Conservation (phyloP, 2,797 vertebrate species). For the Urosaurus nigricauda region DNA sequence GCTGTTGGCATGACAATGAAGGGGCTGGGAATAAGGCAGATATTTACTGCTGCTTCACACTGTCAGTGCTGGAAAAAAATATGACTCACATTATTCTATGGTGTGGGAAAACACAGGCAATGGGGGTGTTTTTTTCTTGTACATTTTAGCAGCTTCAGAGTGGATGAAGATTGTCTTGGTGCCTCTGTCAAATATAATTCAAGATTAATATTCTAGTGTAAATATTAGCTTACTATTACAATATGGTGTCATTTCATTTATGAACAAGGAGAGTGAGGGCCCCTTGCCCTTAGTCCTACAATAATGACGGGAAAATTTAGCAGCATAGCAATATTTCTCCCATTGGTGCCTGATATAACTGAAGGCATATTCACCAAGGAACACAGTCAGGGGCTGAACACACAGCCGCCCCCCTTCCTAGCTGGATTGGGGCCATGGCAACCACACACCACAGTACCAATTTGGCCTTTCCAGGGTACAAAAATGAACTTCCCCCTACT, state of each 20-base stretch:
- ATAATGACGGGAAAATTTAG: not conserved
- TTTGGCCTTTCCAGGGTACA: no score
- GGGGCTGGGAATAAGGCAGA: not conserved
- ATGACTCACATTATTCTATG: conserved; percentile 23
- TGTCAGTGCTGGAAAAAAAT: conserved; percentile 10
- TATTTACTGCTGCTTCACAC: conserved; percentile 35
- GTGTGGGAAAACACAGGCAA: conserved; percentile 12
- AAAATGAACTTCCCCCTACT: no score
- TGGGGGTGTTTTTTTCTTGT: not conserved
- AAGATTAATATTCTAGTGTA: not conserved
- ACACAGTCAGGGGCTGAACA: no score
- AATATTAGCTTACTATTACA: not conserved
- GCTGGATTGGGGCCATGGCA: no score
- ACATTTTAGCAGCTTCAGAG: not conserved
- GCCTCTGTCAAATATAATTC: not conserved
- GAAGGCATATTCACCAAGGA: not conserved
- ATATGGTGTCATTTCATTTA: not conserved
- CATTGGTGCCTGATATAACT: not conserved
- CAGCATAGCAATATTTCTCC: not conserved
- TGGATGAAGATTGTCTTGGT: not conserved
- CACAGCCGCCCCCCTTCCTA: no score
- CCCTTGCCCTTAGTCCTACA: not conserved
- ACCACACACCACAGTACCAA: no score
- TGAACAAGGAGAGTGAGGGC: not conserved
- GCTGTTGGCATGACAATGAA: conserved; percentile 55